Evolutionary conservation across 1,140 invertebrate species (phyloP).

Genomic region (Neodiprion lecontei): DNA sequence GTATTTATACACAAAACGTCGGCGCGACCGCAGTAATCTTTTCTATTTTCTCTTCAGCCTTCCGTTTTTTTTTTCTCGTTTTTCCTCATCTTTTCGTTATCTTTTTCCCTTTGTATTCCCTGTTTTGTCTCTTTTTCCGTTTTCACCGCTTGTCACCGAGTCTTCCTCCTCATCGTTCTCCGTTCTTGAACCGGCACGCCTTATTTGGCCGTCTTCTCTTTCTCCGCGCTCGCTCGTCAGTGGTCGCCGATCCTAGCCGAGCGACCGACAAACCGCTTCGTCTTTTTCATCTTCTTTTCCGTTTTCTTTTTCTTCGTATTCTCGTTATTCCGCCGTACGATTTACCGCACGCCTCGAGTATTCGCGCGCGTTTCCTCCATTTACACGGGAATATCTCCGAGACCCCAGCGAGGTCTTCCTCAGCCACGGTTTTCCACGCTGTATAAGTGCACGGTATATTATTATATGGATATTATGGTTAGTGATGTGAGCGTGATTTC

Average conservation of each 20-base stretch:
- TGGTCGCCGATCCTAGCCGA: neutral
- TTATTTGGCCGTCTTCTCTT: slow-evolving; percentile 37
- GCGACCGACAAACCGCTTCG: neutral
- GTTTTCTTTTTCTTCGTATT: neutral
- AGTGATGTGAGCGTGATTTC: no score
- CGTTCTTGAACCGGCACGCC: slow-evolving; percentile 46
- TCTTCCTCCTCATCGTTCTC: slow-evolving; percentile 53
- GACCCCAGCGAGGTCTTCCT: no score
- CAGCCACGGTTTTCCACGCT: no score
- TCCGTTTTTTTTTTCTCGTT: neutral
- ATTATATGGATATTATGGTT: no score
- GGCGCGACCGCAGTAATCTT: no score
- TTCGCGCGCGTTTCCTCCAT: no score
- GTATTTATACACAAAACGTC: no score
- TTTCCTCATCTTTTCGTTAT: slow-evolving; percentile 14
- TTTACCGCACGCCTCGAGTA: no score
- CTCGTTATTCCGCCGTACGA: no score
- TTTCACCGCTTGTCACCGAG: slow-evolving; percentile 23
- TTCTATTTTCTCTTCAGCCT: no score
- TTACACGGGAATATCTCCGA: no score
- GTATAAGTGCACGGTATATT: no score
- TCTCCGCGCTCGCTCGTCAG: neutral
- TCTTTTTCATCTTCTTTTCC: neutral
- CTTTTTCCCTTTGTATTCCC: neutral
- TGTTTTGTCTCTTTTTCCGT: slow-evolving; percentile 18